Evolutionary conservation across 2,888 invertebrate genomes (phyloP), one percentile per base, ranked within the genome.

Genomic region (Drosophila pullipes): DNA sequence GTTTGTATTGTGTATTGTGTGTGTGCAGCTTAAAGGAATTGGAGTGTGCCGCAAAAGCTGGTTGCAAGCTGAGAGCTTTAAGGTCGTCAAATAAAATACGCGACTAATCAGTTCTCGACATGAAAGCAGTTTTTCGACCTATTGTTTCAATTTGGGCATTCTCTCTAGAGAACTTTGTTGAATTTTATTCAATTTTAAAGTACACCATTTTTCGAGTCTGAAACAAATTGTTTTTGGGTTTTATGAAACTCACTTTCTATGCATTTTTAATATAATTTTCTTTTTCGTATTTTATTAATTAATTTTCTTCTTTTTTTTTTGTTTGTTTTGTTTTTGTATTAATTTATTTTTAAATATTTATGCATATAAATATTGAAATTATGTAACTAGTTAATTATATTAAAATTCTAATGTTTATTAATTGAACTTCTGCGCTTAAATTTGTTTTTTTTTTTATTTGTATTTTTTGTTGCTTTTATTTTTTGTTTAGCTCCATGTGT

Each of bases 361-460:
- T 80, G 68, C 80, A 73, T 88, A 75, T 74, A 75, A 74, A 67
- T 88, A 80, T 81, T 75, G 72, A 77, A 87, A 85, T 81, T 82
- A 83, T 88, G 77, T 82, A 76, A 76, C 76, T 81, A 80, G 68
- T 72, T 69, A 69, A 52, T 69, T 78, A 77, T 85, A 82, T 88
- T 90, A 86, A 88, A 85, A 89, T 78, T 85, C 91, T 91, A 91
- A 89, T 75, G 81, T 86, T 74, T 90, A 88, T 90, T 91, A 91
- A 91, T 91, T 91, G 91, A 91, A 91, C 91, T 89, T 79, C 85
- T 86, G 91, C 88, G 91, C 85, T 86, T 91, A 83, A 87, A 75
- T 73, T 73, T 64, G 69, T 63, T 71, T 68, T 65, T 58, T 55
- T 49, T 60, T 55, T 49, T 39, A 58, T 53, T 50, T 44, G 39